A percentile compares a stretch with the other conserved stretches of the same genome.
Conservation (phyloP, 2,797 vertebrate genomes). For the Eulemur albifrons region DNA sequence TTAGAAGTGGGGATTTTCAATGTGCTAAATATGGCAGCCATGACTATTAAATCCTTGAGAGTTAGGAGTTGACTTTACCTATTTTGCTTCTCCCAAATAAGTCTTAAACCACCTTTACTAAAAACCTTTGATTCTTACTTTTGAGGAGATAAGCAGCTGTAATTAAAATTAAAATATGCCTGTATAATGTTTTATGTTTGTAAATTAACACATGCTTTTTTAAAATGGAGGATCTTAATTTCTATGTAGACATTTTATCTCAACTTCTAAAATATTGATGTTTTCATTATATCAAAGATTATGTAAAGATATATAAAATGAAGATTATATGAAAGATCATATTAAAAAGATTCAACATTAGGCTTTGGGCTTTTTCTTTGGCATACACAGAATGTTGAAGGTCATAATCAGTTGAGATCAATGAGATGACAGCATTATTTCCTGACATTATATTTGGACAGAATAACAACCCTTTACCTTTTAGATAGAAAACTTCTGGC, state of each 20-base stretch:
- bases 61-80: neutral
- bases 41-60: neutral
- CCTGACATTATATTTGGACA: neutral
- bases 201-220: constrained; percentile 1
- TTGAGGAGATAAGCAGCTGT: neutral
- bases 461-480: neutral
- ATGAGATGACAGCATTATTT: neutral
- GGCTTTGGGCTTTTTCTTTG: constrained; percentile 5
- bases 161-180: neutral
- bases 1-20: neutral
- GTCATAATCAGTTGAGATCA: neutral
- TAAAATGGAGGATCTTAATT: neutral
- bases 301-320: neutral
- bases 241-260: neutral
- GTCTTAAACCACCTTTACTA: neutral
- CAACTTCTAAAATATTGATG: neutral
- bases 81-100: neutral
- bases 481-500: neutral
- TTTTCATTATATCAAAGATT: neutral
- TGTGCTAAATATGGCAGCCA: neutral
- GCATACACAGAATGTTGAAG: accelerated
- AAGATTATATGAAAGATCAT: constrained; percentile 3
- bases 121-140: neutral
- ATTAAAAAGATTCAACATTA: constrained; percentile 44
- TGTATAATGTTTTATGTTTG: neutral